phyloP scores from a whole-genome alignment of 2,888 invertebrate species.

The Colletes collaris region DNA sequence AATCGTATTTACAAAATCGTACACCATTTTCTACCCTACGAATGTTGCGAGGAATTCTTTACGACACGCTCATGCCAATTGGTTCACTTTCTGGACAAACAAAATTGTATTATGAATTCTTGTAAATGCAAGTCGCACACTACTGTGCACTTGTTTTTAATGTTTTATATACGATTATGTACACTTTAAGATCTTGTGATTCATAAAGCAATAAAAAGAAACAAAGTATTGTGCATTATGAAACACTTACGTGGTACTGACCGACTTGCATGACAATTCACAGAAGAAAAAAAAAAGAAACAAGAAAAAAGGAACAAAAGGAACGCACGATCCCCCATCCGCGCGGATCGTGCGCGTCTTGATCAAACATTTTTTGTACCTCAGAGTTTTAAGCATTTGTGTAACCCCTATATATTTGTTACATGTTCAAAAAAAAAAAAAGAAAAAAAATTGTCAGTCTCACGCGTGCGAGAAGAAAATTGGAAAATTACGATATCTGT shows the following conservation, averaged over 20 bases:
- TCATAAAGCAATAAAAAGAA: neutral
- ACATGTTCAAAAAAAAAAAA: slow-evolving; percentile 15
- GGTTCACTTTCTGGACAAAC: slow-evolving; percentile 58
- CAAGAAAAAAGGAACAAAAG: slow-evolving; percentile 1
- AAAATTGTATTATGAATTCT: slow-evolving; percentile 31
- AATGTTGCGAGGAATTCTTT: slow-evolving; percentile 26
- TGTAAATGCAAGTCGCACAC: slow-evolving; percentile 50
- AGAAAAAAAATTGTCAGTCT: slow-evolving; percentile 2
- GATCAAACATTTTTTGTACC: slow-evolving; percentile 52
- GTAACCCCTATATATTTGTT: slow-evolving; percentile 28
- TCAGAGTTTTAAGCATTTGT: slow-evolving; percentile 53
- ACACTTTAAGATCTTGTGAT: slow-evolving; percentile 17
- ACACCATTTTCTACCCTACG: slow-evolving; percentile 20
- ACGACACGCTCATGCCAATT: slow-evolving; percentile 45
- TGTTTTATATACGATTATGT: slow-evolving; percentile 8
- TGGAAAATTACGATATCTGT: slow-evolving; percentile 30
- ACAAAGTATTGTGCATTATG: neutral
- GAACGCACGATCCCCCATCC: slow-evolving; percentile 23
- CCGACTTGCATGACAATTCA: slow-evolving; percentile 41
- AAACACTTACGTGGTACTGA: slow-evolving; percentile 30
- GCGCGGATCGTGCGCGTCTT: slow-evolving; percentile 43
- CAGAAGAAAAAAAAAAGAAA: neutral
- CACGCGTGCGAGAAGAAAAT: slow-evolving; percentile 35
- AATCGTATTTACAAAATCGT: slow-evolving; percentile 17
- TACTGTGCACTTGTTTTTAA: slow-evolving; percentile 35